These are phyloP conservation scores for Athrips mouffetella DNA, from an alignment of 2,888 invertebrate species.

Conservation along the genomic window DNA sequence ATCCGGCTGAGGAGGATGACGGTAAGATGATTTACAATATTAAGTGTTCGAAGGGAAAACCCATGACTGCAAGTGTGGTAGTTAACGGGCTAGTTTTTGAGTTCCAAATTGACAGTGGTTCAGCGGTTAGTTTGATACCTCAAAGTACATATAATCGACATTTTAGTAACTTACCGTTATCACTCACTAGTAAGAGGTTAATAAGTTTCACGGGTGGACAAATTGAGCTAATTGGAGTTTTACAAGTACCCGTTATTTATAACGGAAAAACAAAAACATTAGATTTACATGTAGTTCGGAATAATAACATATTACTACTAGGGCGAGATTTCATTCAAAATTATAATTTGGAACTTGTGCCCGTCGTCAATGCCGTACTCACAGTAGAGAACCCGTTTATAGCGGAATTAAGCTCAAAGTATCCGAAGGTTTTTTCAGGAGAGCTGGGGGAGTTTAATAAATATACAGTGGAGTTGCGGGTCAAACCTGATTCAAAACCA, in stretches of 20 bases:
- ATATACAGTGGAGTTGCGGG: slow-evolving; percentile 16
- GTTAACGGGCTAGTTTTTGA: too few species aligned
- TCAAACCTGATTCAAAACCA: slow-evolving; percentile 15
- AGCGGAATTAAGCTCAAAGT: not conserved
- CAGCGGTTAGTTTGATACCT: too few species aligned
- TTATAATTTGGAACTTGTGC: not conserved
- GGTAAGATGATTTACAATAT: too few species aligned
- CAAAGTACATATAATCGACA: too few species aligned
- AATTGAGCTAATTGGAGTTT: not conserved
- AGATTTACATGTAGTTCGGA: not conserved
- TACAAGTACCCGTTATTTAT: not conserved
- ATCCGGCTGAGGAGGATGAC: too few species aligned
- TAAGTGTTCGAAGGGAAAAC: too few species aligned
- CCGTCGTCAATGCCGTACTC: not conserved
- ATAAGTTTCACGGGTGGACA: not conserved
- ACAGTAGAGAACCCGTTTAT: not conserved
- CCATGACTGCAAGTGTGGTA: too few species aligned
- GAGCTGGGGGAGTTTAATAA: slow-evolving; percentile 11
- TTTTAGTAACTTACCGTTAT: not conserved
- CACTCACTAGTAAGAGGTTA: not conserved
- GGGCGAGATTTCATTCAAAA: not conserved
- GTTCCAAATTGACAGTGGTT: too few species aligned
- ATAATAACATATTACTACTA: not conserved
- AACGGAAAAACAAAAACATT: not conserved
- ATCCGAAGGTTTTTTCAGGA: not conserved